Percentiles rank a stretch among this genome's conserved stretches.
Evolutionary conservation across 2,113 vertebrate genomes (phyloP).

Genomic region (Oceanodroma tethys): DNA sequence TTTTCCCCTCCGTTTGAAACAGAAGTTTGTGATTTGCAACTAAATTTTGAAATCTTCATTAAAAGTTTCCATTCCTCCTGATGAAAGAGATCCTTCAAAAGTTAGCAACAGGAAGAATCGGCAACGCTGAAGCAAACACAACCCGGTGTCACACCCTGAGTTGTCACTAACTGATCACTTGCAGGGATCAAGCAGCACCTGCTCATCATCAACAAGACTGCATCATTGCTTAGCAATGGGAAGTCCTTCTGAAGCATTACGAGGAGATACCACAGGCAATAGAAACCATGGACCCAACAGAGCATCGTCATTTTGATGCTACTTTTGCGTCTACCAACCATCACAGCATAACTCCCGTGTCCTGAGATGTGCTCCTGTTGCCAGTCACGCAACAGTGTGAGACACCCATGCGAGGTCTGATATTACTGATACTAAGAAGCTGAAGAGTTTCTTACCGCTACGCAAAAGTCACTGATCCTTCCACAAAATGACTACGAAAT

Average conservation of each 20-base stretch:
- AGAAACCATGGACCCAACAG: fast-evolving
- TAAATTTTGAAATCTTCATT: background rate
- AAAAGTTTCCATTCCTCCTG: background rate
- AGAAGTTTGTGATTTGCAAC: background rate
- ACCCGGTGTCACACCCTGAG: fast-evolving
- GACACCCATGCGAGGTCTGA: background rate
- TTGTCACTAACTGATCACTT: background rate
- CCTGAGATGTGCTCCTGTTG: background rate
- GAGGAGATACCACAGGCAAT: background rate
- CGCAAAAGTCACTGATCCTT: background rate
- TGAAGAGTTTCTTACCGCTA: background rate
- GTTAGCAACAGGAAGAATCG: background rate
- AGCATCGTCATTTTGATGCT: background rate
- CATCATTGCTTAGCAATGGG: background rate
- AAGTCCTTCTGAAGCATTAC: background rate
- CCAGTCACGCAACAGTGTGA: fast-evolving
- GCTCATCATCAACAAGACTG: background rate
- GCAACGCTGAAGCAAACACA: background rate
- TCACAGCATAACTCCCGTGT: fast-evolving
- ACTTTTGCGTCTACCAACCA: background rate
- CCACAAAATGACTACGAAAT: background rate
- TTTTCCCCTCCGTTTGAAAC: background rate
- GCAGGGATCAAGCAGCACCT: background rate
- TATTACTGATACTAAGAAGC: background rate
- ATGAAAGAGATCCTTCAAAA: background rate